Evolutionary conservation across 92 coral and sea anemone genomes (phyloP).

Genomic region (Phenganax subtilis): DNA sequence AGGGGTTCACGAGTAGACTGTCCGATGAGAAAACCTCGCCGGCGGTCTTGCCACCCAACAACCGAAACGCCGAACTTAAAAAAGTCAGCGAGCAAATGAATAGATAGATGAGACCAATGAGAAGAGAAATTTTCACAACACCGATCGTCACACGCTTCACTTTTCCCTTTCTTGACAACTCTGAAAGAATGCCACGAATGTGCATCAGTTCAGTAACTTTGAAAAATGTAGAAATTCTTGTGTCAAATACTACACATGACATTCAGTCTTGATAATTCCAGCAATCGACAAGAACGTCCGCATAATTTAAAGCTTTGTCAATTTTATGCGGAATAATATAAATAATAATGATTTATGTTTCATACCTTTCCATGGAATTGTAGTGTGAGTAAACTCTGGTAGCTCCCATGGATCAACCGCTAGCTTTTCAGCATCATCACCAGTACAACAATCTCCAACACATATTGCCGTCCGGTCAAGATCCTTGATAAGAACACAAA

Average conservation of each 20-base stretch:
- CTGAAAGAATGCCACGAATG: slow-evolving; percentile 7
- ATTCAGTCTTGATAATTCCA: not conserved
- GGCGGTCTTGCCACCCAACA: slow-evolving; percentile 55
- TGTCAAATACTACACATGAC: too few species aligned
- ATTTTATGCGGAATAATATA: not conserved
- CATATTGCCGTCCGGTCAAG: slow-evolving; percentile 8
- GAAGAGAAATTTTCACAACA: slow-evolving; percentile 23
- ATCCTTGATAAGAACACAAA: slow-evolving; percentile 23
- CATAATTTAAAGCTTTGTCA: not conserved
- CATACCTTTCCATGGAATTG: slow-evolving; percentile 38
- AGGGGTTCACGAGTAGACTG: slow-evolving; percentile 40
- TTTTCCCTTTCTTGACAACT: slow-evolving; percentile 33
- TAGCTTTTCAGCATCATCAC: not conserved
- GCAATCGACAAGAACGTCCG: not conserved
- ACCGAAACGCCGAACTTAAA: slow-evolving; percentile 53
- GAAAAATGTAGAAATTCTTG: too few species aligned
- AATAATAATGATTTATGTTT: slow-evolving; percentile 1
- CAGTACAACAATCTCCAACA: too few species aligned
- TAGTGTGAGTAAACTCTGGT: slow-evolving; percentile 34
- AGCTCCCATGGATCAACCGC: slow-evolving; percentile 39
- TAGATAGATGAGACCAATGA: slow-evolving; percentile 48
- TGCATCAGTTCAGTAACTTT: slow-evolving; percentile 1
- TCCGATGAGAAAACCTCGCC: slow-evolving; percentile 52
- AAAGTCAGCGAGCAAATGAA: slow-evolving; percentile 57
- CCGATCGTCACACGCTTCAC: slow-evolving; percentile 32